Evolutionary conservation across 2,888 invertebrate species (phyloP), one percentile per base, ranked within the genome.

Genomic region (Acleris emargana): DNA sequence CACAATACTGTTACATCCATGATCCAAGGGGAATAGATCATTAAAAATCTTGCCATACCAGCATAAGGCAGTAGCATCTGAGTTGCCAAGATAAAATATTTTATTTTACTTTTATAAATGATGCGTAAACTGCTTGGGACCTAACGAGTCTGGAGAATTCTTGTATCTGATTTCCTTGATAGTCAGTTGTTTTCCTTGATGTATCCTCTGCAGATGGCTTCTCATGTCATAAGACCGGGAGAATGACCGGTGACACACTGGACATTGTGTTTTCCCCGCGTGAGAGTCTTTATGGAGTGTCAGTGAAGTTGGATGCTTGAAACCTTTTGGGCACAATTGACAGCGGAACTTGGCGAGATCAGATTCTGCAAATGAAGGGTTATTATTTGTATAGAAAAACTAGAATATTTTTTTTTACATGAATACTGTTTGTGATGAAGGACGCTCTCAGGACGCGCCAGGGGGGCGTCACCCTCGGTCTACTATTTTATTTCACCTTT

Each of bases 171-270:
- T 92, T 70, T 92, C 92, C 75, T 92, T 92, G 61, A 92, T 92
- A 53, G 92, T 92, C 67, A 92, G 77, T 71, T 92, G 92, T 77
- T 92, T 91, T 25, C 91, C 93, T 79, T 94, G 94, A 77, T 94
- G 94, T 84, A 94, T 94, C 79, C 93, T 89, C 79, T 93, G 91
- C 47, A 94, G 80, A 71, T 94, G 94, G 72, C 93, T 93, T 71
- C 93, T 86, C 94, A 94, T 94, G 71, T 94, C 94, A 75, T 94
- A 94, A 68, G 93, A 94, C 68, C 94, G 85, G 72, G 94, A 94
- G 79, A 94, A 94, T 67, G 94, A 93, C 70, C 94, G 88, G 71
- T 92, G 93, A 73, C 94, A 94, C 59, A 94, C 93, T 11, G 94
- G 94, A 73, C 94, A 94, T 74, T 93, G 93, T 22, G 94, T 94